phyloP scores from a whole-genome alignment of 2,888 invertebrate species.

The Quadroppia sp. region DNA sequence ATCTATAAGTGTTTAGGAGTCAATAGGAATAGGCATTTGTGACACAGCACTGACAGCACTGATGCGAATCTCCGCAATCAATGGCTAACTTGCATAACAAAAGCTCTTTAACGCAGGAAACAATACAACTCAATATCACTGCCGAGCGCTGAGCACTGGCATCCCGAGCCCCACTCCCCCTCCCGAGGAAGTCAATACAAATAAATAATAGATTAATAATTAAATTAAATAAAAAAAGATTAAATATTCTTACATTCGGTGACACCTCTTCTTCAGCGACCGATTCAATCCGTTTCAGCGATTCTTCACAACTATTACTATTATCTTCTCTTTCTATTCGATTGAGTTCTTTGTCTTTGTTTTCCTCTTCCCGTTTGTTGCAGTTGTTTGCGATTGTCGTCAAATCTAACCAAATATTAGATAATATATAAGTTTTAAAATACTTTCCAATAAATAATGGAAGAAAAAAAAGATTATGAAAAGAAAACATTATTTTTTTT shows the following conservation, averaged over 20 bases:
- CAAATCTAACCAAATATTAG: constrained; percentile 13
- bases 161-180: neutral
- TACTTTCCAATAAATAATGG: constrained; percentile 13
- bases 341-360: constrained; percentile 17
- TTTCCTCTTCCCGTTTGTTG: constrained; percentile 32
- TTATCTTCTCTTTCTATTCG: constrained; percentile 20
- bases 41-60: constrained; percentile 16
- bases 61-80: constrained; percentile 31
- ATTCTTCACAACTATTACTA: constrained; percentile 19
- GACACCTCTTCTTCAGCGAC: neutral
- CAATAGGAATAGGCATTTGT: neutral
- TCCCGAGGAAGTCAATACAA: constrained; percentile 14
- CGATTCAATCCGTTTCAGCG: constrained; percentile 12
- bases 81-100: constrained; percentile 19
- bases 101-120: constrained; percentile 18
- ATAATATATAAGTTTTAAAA: constrained; percentile 10
- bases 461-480: constrained; percentile 8
- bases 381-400: constrained; percentile 32
- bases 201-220: constrained; percentile 22
- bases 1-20: neutral
- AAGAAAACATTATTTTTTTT: neutral
- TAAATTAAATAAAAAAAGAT: constrained; percentile 21
- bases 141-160: neutral
- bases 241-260: constrained; percentile 3
- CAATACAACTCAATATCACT: neutral